Conservation (phyloP, 2,113 vertebrate species). For the Phyllostomus discolor region DNA sequence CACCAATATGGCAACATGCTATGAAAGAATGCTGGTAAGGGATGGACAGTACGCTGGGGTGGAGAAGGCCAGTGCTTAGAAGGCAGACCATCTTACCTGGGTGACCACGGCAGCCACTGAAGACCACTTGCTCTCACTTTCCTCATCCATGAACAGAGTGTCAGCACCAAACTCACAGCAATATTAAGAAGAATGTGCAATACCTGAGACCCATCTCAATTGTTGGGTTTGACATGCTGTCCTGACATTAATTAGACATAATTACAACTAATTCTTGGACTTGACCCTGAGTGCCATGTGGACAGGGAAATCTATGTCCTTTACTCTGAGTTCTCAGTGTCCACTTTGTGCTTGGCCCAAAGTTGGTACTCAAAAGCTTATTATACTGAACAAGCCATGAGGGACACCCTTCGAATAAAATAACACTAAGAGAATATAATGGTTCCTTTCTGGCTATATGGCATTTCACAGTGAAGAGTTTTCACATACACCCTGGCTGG, state of each 20-base stretch:
- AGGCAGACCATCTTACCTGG: not conserved
- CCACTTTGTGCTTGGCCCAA: not conserved
- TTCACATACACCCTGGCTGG: too few species aligned
- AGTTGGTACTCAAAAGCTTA: not conserved
- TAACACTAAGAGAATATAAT: not conserved
- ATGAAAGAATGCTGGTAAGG: not conserved
- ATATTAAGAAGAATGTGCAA: not conserved
- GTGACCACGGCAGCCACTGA: not conserved
- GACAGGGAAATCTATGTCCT: too few species aligned
- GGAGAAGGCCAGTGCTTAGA: not conserved
- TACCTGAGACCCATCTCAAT: not conserved
- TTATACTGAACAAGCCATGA: not conserved
- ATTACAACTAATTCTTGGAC: not conserved
- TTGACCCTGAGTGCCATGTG: not conserved
- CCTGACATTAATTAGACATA: not conserved
- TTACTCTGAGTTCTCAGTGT: not conserved
- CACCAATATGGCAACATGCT: not conserved
- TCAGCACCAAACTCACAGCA: not conserved
- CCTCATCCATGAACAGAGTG: not conserved
- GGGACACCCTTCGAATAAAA: not conserved
- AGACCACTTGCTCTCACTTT: not conserved
- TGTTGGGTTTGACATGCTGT: not conserved
- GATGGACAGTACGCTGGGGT: fast-evolving
- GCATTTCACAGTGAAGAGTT: not conserved
- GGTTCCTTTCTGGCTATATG: not conserved